Evolutionary conservation across 2,797 vertebrate genomes (phyloP).

Genomic region (Echiichthys vipera): DNA sequence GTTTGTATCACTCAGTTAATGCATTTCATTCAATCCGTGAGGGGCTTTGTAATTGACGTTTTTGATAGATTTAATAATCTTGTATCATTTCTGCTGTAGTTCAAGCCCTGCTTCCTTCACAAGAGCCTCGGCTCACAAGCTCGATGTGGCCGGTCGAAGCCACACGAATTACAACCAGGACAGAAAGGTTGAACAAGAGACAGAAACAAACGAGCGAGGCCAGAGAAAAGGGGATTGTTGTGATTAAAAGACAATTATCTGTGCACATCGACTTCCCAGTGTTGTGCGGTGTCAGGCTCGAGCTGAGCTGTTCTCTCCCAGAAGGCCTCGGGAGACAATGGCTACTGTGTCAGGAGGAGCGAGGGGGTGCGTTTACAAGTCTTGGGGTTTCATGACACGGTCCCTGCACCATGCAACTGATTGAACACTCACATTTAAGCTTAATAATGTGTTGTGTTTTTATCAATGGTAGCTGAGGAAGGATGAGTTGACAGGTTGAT

Average conservation of each 20-base stretch:
- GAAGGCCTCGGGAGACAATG: constrained; percentile 81
- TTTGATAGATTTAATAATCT: not conserved
- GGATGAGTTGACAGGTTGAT: not conserved
- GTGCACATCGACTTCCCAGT: constrained; percentile 86
- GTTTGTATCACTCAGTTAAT: not conserved
- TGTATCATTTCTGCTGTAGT: not conserved
- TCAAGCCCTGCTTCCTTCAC: not conserved
- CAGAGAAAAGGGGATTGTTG: constrained; percentile 83
- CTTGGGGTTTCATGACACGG: constrained; percentile 60
- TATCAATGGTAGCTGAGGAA: not conserved
- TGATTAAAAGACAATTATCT: constrained; percentile 87
- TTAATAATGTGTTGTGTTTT: constrained; percentile 12
- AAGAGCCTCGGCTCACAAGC: not conserved
- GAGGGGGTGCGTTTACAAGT: constrained; percentile 35
- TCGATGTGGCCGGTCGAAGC: constrained; percentile 20
- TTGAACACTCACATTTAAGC: constrained; percentile 12
- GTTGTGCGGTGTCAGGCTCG: constrained; percentile 87
- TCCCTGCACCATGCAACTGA: constrained; percentile 42
- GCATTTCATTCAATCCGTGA: not conserved
- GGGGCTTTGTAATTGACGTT: not conserved
- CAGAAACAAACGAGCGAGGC: constrained; percentile 67
- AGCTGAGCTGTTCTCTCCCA: constrained; percentile 81
- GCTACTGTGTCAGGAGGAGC: constrained; percentile 75
- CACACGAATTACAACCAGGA: constrained; percentile 43
- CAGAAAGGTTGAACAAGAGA: constrained; percentile 59